Percentiles rank a stretch among this genome's conserved stretches.
These are phyloP conservation scores for Scomber colias DNA, from an alignment of 2,113 vertebrate species.

Conservation along the genomic window DNA sequence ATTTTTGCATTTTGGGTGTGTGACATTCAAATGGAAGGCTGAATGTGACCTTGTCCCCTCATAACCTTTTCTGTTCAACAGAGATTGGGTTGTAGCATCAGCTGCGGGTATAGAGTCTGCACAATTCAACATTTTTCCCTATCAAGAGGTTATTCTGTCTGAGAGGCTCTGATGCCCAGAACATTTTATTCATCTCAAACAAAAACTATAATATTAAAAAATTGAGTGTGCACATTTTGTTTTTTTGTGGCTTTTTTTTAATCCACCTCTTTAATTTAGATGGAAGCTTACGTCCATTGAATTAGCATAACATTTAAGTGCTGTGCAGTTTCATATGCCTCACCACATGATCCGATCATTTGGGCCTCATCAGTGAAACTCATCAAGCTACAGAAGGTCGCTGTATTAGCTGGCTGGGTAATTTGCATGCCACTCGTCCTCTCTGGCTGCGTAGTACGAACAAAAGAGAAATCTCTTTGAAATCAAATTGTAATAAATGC, in stretches of 20 bases:
- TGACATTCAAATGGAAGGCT: constrained; percentile 35
- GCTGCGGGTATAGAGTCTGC: constrained; percentile 23
- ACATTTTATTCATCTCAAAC: constrained; percentile 18
- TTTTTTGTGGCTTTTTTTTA: neutral
- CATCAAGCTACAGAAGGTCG: constrained; percentile 37
- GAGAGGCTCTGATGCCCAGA: constrained; percentile 3
- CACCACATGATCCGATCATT: constrained; percentile 46
- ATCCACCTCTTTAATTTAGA: constrained; percentile 28
- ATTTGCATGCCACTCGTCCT: constrained; percentile 52
- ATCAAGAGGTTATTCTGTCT: constrained; percentile 16
- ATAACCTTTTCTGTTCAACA: constrained; percentile 14
- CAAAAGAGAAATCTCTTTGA: constrained; percentile 24
- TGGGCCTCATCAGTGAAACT: constrained; percentile 22
- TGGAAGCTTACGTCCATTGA: constrained; percentile 3
- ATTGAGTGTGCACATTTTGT: neutral
- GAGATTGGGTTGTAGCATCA: constrained; percentile 34
- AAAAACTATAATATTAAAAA: neutral
- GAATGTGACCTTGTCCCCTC: constrained; percentile 39
- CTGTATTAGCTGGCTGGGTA: constrained; percentile 24
- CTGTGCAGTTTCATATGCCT: constrained; percentile 15
- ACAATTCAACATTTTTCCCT: constrained; percentile 27
- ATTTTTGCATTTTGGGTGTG: constrained; percentile 33
- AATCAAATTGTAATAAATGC: constrained; percentile 1
- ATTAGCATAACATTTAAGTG: constrained; percentile 36
- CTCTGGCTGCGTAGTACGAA: constrained; percentile 24